Conservation (phyloP, 2,113 vertebrate genomes). For the Micromys minutus region DNA sequence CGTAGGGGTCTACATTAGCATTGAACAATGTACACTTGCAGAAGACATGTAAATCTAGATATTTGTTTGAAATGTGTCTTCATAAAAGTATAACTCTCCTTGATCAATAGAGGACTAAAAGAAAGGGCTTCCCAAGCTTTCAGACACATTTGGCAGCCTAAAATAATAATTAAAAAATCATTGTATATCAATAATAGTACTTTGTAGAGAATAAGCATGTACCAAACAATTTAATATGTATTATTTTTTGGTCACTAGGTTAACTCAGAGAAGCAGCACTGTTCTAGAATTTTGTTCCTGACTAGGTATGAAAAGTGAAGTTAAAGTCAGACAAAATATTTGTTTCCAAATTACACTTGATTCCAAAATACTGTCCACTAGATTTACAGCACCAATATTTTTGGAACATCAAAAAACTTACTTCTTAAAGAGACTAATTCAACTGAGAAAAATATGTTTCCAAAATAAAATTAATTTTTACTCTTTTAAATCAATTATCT, state of each 20-base stretch:
- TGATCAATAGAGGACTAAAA: neutral
- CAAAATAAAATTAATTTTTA: constrained; percentile 19
- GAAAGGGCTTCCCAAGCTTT: neutral
- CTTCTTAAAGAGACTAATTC: neutral
- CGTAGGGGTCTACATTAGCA: neutral
- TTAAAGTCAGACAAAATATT: neutral
- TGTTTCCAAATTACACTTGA: neutral
- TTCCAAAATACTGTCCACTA: neutral
- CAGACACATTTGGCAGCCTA: neutral
- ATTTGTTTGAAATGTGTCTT: neutral
- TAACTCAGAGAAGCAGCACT: rapidly evolving
- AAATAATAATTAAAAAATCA: neutral
- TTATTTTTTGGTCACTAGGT: neutral
- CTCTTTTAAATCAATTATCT: neutral
- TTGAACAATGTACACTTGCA: neutral
- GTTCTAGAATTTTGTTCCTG: neutral
- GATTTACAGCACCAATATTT: neutral
- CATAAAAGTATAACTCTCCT: neutral
- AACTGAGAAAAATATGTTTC: neutral
- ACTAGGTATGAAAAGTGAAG: neutral
- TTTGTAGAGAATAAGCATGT: neutral
- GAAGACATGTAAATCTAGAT: neutral
- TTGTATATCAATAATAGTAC: neutral
- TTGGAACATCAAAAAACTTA: neutral
- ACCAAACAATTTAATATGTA: neutral